A percentile compares a stretch with the other conserved stretches of the same genome.
Conservation (phyloP, 2,888 invertebrate species). For the Perithous albicinctus region DNA sequence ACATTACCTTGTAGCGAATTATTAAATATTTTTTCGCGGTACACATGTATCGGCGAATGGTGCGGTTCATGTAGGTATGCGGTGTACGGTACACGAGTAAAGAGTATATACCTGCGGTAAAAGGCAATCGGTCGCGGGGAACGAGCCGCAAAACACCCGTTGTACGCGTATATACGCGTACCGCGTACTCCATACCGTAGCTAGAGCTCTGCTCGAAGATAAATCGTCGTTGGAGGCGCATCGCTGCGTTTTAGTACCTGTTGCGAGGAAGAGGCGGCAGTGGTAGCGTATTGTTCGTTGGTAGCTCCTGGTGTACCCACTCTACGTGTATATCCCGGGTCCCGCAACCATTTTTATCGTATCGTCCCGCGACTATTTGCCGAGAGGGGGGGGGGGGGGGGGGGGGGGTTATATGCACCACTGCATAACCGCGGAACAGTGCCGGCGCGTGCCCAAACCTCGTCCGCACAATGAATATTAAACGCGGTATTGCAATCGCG, state of each 20-base stretch:
- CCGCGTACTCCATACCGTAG: constrained; percentile 38
- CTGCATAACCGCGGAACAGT: constrained; percentile 44
- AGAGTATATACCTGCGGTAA: constrained; percentile 68
- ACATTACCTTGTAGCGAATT: constrained; percentile 35
- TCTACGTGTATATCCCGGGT: constrained; percentile 25
- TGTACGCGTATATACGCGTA: constrained; percentile 64
- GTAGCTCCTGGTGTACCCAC: constrained; percentile 30
- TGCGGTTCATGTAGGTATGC: constrained; percentile 45
- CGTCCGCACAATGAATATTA: constrained; percentile 37
- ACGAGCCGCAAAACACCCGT: constrained; percentile 73
- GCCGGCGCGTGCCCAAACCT: constrained; percentile 34
- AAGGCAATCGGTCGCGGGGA: constrained; percentile 71
- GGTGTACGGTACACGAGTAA: constrained; percentile 45
- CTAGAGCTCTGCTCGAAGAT: constrained; percentile 62
- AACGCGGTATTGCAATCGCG: constrained; percentile 13
- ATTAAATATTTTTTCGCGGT: constrained; percentile 40
- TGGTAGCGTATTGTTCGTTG: constrained; percentile 55
- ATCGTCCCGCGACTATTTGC: constrained; percentile 55
- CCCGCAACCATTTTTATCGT: constrained; percentile 58
- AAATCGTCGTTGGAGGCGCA: constrained; percentile 65
- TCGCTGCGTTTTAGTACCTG: constrained; percentile 67
- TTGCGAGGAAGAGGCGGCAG: constrained; percentile 60
- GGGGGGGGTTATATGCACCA: constrained; percentile 19
- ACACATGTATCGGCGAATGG: constrained; percentile 58
- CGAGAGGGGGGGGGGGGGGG: neutral